Percentiles rank a stretch among this genome's conserved stretches.
These are phyloP conservation scores for human (Homo sapiens) DNA, from an alignment of 2,113 vertebrate species.

Conservation along the genomic window DNA sequence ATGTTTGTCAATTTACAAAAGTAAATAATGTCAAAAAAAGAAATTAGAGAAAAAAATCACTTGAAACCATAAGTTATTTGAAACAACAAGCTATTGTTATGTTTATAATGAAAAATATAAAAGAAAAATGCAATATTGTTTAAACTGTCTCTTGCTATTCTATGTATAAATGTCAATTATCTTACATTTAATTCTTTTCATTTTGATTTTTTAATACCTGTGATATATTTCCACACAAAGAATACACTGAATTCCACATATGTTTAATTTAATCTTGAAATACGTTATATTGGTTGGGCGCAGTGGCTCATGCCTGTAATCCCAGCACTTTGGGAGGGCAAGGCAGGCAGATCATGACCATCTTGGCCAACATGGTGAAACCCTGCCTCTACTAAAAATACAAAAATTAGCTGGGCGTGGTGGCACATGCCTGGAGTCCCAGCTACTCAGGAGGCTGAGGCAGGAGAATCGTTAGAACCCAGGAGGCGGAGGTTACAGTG, in stretches of 20 bases:
- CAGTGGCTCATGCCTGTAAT: no score
- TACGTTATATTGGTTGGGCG: no score
- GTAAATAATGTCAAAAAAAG: not conserved
- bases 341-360: no score
- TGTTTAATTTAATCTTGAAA: conserved; percentile 70
- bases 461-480: no score
- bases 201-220: not conserved
- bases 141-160: not conserved
- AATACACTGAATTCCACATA: conserved; percentile 54
- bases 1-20: not conserved
- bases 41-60: not conserved
- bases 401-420: no score
- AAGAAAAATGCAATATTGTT: not conserved
- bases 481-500: no score
- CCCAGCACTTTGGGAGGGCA: no score
- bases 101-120: not conserved
- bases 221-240: conserved; percentile 9
- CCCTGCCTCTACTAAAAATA: no score
- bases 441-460: no score
- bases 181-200: not conserved
- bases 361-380: no score
- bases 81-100: not conserved
- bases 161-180: not conserved
- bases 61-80: not conserved
- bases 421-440: no score